Conservation (phyloP, 2,888 invertebrate genomes). For the Metellina segmentata region DNA sequence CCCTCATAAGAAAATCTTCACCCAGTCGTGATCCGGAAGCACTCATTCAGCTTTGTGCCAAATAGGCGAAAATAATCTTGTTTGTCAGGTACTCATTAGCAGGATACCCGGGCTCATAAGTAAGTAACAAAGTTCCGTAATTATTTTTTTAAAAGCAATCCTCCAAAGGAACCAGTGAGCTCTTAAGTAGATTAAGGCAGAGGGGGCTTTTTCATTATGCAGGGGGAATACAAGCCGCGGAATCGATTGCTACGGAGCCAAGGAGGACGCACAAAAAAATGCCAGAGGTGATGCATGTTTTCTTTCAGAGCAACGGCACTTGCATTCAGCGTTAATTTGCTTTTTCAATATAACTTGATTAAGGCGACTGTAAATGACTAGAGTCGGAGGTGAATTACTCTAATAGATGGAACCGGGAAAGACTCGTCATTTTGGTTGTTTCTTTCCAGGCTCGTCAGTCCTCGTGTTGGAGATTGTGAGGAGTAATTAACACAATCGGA, state of each 20-base stretch:
- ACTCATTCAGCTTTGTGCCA: neutral
- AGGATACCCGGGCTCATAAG: constrained; percentile 12
- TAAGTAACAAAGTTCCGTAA: constrained; percentile 11
- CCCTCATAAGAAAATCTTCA: neutral
- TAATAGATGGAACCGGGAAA: neutral
- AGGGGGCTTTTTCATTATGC: constrained; percentile 21
- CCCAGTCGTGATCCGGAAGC: neutral
- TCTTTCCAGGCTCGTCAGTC: neutral
- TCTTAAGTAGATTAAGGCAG: constrained; percentile 39
- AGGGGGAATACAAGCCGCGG: neutral
- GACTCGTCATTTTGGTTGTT: neutral
- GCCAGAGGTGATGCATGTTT: constrained; percentile 3
- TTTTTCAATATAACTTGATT: constrained; percentile 32
- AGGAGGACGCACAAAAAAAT: neutral
- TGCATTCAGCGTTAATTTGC: constrained; percentile 19
- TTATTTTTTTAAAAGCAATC: constrained; percentile 38
- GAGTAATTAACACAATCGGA: neutral
- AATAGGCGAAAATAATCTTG: constrained; percentile 9
- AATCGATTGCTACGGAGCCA: constrained; percentile 10
- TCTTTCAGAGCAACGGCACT: constrained; percentile 8
- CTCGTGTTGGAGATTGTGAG: neutral
- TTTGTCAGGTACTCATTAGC: constrained; percentile 39
- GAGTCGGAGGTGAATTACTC: neutral
- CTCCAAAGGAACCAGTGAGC: neutral
- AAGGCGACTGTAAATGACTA: constrained; percentile 25